phyloP scores from a whole-genome alignment of 2,797 vertebrate genomes.

The Malacoraja senta region DNA sequence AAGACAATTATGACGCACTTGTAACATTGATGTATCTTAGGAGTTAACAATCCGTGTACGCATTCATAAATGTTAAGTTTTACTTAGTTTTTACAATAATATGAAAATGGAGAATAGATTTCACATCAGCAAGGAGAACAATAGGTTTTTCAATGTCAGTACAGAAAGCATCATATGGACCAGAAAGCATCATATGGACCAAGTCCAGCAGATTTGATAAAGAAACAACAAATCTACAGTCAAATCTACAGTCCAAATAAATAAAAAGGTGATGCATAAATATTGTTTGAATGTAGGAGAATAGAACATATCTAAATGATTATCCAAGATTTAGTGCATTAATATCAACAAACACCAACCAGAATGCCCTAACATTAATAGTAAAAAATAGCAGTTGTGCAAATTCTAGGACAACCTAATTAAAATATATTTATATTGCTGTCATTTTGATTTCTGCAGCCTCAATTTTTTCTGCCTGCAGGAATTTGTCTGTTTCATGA shows the following conservation, averaged over 20 bases:
- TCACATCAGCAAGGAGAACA: not conserved
- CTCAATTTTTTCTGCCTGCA: no score
- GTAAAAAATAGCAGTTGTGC: not conserved
- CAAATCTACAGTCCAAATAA: not conserved
- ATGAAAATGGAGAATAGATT: not conserved
- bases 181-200: no score
- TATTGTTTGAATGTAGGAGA: not conserved
- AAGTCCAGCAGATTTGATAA: no score
- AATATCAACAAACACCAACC: not conserved
- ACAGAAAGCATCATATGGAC: not conserved
- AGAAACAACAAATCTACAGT: no score
- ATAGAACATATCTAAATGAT: not conserved
- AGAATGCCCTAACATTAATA: not conserved
- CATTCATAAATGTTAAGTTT: not conserved
- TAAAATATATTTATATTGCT: no score
- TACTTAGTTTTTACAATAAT: not conserved
- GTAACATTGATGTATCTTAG: not conserved
- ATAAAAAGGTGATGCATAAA: not conserved
- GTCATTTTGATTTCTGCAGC: no score
- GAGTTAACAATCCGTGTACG: not conserved
- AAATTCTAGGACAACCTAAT: constrained; percentile 1
- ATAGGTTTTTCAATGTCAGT: not conserved
- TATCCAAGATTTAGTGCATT: not conserved
- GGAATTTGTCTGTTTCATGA: no score
- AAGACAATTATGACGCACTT: not conserved